Evolutionary conservation across 23 tunicate genomes (phyloP), one percentile per base, ranked within the genome.

Genomic region (Botrylloides violaceus): DNA sequence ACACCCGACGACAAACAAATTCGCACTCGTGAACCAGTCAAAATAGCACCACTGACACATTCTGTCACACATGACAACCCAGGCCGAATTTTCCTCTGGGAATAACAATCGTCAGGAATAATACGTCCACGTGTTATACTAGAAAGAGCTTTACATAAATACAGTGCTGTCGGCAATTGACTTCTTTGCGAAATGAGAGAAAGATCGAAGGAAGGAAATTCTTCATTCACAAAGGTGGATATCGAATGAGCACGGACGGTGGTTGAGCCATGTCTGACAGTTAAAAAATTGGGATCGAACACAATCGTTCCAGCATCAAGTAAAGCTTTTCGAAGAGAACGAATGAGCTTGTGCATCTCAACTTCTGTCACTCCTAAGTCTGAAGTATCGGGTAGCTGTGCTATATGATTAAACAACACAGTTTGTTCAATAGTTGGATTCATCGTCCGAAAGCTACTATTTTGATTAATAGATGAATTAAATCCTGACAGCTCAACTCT

Each of bases 1-100:
- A 64, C 75, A 4, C 86, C 86, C 64, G 31, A 70, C 21, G 72
- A 35, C 26, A 81, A 57, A 38, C 86, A 81, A 19, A 29, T 55
- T 21, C 76, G 66, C 20, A 36, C 58, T 26, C 12, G 4, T 4
- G 74, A 68, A 43, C 74, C 74, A 20, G 74, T 9, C 61, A 68
- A 43, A 6, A 68, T 68, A 22, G 26, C 25, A 39, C 37, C 47
- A 6, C 28, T n/a, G 37, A 32, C 25, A 36, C 74, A 68, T 32
- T 39, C 36, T 23, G 30, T 37, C 28, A 19, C 23, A 26, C 74
- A 68, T 15, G 58, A 19, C 24, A 68, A 26, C 20, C 74, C 74
- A 38, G 58, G 22, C 5, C 32, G 58, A 68, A 43, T 0, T 68
- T 19, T 43, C 0, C 60, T 26, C 4, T 35, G 56, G 19, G 4